These are phyloP conservation scores for Heliconius charithonia DNA, from an alignment of 2,888 invertebrate species.

Conservation along the genomic window DNA sequence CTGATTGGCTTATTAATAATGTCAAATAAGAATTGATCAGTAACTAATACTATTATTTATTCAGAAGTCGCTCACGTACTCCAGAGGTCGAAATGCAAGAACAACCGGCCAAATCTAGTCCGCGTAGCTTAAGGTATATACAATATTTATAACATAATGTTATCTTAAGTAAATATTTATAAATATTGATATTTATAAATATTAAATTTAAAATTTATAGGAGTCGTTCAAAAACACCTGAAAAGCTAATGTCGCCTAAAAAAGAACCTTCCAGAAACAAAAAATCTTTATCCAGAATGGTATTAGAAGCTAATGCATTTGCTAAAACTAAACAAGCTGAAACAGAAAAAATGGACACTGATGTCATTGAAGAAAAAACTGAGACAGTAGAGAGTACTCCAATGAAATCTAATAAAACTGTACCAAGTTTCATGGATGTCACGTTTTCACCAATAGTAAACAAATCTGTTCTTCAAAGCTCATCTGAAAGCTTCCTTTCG, in stretches of 20 bases:
- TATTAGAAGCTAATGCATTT: slow-evolving; percentile 75
- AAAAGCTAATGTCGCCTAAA: slow-evolving; percentile 71
- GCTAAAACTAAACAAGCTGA: slow-evolving; percentile 67
- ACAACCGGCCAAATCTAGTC: slow-evolving; percentile 53
- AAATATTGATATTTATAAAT: neutral
- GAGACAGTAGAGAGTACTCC: slow-evolving; percentile 72
- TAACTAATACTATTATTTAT: slow-evolving; percentile 4
- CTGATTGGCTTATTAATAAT: neutral
- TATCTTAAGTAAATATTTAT: neutral
- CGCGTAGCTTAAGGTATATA: slow-evolving; percentile 55
- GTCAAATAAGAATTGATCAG: neutral
- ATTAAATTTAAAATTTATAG: slow-evolving; percentile 53
- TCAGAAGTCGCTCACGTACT: slow-evolving; percentile 68
- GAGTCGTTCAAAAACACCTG: slow-evolving; percentile 76
- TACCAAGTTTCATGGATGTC: slow-evolving; percentile 66
- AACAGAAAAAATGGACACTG: slow-evolving; percentile 57
- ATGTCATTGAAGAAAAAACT: slow-evolving; percentile 53
- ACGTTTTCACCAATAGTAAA: slow-evolving; percentile 75
- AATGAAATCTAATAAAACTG: slow-evolving; percentile 65
- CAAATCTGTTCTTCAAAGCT: slow-evolving; percentile 72
- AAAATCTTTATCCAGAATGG: slow-evolving; percentile 73
- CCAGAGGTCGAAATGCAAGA: slow-evolving; percentile 65
- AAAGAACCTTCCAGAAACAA: slow-evolving; percentile 63
- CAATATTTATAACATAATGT: neutral
- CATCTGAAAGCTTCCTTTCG: slow-evolving; percentile 61